Evolutionary conservation across 1,140 invertebrate genomes (phyloP), one percentile per base, ranked within the genome.

Genomic region (Trichonephila clavata): DNA sequence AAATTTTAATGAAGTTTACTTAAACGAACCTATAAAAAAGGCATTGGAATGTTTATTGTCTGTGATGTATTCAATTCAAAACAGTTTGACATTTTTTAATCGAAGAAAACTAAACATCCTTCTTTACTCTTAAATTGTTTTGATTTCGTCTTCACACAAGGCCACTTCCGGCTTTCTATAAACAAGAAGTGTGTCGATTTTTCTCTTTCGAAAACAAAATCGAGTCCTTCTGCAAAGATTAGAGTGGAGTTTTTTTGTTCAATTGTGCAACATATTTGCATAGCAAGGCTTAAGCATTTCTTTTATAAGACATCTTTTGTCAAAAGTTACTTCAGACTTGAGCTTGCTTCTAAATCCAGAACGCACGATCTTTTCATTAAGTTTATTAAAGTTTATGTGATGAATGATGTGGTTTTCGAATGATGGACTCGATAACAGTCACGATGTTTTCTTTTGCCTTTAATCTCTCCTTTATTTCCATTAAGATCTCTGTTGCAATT

Each of bases 281-380:
- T 77, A 20, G 71, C 32, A 14, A 77, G 32, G 18, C 16, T 32
- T 77, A 18, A 20, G 71, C 27, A 7, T 77, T 77, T 27, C 18
- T 77, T 16, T 68, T 65, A n/a, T n/a, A 16, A 71, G 71, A 1
- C 71, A 32, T 39, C 71, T 77, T 77, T 77, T 77, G 71, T 77
- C 27, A 77, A 32, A 18, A 77, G 68, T 77, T 32, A 13, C 71
- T 39, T 77, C 24, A 32, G 16, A 5, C 61, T 6, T 63, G 21
- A 20, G 61, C 61, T 39, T 32, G 24, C 14, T 21, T 32, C 27
- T 18, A 77, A 77, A 77, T 77, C 71, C 71, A 39, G 27, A 77
- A 27, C 71, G 27, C 71, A 77, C 71, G 71, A 77, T 27, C 71
- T 77, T 77, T 77, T 77, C 71, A 77, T 77, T 77, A 77, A 77